These are phyloP conservation scores for Potorous gilbertii DNA, from an alignment of 2,797 vertebrate genomes.

Conservation along the genomic window DNA sequence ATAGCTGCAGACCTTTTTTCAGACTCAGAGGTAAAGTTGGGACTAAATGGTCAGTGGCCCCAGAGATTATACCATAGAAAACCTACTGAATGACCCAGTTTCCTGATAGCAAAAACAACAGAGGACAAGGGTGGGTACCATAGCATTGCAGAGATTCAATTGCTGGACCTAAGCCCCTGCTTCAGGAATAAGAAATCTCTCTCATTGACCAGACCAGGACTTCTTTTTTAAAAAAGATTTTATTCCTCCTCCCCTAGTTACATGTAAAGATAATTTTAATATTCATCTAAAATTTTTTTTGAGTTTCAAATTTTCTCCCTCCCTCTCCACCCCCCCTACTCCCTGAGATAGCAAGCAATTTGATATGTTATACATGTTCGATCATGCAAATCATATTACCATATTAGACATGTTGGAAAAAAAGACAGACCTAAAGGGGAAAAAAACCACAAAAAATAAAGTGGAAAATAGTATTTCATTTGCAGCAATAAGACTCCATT, in stretches of 20 bases:
- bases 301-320: background rate
- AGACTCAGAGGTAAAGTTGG: background rate
- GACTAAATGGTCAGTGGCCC: background rate
- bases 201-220: fast-evolving
- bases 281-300: background rate
- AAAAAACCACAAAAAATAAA: background rate
- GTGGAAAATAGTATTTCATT: background rate
- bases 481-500: background rate
- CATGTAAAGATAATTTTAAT: background rate
- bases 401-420: background rate
- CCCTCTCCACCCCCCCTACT: no score
- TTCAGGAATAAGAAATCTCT: background rate
- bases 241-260: background rate
- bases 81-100: background rate
- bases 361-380: background rate
- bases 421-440: background rate
- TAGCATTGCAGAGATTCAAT: background rate
- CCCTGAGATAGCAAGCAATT: background rate
- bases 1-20: background rate
- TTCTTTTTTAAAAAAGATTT: background rate
- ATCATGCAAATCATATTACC: background rate
- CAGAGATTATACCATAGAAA: background rate
- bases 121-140: background rate
- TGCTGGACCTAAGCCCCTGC: no score
- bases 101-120: background rate